These are phyloP conservation scores for Apantesis nais DNA, from an alignment of 2,888 invertebrate genomes.

Conservation along the genomic window DNA sequence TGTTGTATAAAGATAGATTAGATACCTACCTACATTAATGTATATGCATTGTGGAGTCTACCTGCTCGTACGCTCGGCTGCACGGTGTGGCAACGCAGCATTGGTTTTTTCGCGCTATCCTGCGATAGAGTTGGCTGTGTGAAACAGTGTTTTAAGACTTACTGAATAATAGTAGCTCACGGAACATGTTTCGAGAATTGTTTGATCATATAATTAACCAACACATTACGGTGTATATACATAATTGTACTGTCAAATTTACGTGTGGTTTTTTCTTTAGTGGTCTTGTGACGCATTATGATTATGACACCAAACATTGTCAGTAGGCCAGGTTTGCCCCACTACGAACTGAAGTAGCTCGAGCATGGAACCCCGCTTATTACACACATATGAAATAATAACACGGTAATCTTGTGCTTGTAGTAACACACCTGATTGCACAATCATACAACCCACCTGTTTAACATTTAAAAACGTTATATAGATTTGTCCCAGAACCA, in stretches of 20 bases:
- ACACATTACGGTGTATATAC: conserved; percentile 57
- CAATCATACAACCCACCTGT: conserved; percentile 20
- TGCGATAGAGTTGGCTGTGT: conserved; percentile 71
- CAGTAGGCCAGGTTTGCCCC: conserved; percentile 73
- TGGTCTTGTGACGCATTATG: conserved; percentile 64
- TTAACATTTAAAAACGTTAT: background rate
- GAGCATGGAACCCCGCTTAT: conserved; percentile 47
- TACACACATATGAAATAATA: conserved; percentile 63
- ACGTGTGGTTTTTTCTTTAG: conserved; percentile 63
- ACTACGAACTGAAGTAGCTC: conserved; percentile 56
- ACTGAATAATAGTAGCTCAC: conserved; percentile 60
- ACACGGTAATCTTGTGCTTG: conserved; percentile 49
- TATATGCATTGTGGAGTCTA: conserved; percentile 73
- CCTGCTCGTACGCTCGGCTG: conserved; percentile 77
- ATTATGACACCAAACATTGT: conserved; percentile 70
- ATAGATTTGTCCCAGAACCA: background rate
- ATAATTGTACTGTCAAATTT: conserved; percentile 54
- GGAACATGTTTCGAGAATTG: conserved; percentile 66
- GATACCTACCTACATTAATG: conserved; percentile 50
- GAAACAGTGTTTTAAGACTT: conserved; percentile 66
- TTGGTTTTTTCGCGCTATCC: conserved; percentile 78
- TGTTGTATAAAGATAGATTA: conserved; percentile 72
- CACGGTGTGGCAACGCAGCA: conserved; percentile 84
- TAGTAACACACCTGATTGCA: conserved; percentile 42
- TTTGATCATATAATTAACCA: conserved; percentile 63